Evolutionary conservation across 2,113 vertebrate species (phyloP).

Genomic region (Periophthalmodon schlosseri): DNA sequence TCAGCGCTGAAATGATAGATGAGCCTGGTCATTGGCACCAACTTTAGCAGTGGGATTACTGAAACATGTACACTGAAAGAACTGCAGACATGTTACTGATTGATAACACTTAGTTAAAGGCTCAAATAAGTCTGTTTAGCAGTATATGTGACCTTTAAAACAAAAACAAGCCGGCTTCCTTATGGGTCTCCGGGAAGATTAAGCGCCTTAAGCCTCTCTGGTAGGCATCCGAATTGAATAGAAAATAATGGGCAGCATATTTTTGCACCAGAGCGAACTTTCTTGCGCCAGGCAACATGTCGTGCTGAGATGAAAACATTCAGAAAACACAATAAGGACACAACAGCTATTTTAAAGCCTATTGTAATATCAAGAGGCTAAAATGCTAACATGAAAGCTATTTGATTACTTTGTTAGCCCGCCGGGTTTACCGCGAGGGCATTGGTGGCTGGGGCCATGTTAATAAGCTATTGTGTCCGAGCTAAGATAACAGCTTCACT

Average conservation of each 20-base stretch:
- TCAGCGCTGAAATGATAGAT: too few relatives aligned
- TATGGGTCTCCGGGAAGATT: conserved; percentile 41
- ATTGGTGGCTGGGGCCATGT: conserved; percentile 23
- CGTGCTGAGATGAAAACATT: background rate
- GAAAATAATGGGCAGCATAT: background rate
- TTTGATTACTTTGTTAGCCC: conserved; percentile 15
- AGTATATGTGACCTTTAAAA: conserved; percentile 43
- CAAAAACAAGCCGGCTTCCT: conserved; percentile 50
- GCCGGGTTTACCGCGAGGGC: conserved; percentile 39
- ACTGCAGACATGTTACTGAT: too few relatives aligned
- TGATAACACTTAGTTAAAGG: too few relatives aligned
- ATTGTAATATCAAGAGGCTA: background rate
- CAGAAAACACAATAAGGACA: conserved; percentile 8
- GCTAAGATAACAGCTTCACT: conserved; percentile 56
- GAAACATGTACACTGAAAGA: background rate
- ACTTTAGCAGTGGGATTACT: background rate
- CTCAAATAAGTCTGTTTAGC: background rate
- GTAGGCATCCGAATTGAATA: background rate
- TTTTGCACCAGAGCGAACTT: conserved; percentile 11
- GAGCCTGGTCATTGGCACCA: too few relatives aligned
- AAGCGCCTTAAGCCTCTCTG: conserved; percentile 36
- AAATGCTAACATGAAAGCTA: conserved; percentile 26
- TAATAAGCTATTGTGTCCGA: conserved; percentile 56
- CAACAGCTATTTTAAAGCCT: background rate
- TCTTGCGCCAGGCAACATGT: background rate